phyloP scores from a whole-genome alignment of 2,113 vertebrate genomes.

The Cryptoleucopteryx plumbea region DNA sequence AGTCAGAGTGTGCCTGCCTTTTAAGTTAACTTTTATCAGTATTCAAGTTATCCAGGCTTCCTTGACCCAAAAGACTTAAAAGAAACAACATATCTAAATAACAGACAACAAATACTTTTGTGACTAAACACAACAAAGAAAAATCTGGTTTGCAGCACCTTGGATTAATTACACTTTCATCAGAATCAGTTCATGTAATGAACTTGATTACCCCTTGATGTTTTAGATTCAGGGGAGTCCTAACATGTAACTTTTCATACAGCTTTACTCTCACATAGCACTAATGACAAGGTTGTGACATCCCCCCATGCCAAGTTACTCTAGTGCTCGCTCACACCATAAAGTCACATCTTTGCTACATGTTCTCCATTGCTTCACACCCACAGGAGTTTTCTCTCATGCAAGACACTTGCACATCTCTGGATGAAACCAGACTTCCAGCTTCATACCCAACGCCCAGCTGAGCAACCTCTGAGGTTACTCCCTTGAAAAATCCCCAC shows the following conservation, averaged over 20 bases:
- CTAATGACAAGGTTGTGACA: neutral
- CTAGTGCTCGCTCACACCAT: neutral
- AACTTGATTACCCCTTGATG: neutral
- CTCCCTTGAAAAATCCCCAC: neutral
- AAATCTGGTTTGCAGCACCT: neutral
- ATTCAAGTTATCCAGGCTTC: neutral
- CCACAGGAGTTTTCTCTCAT: neutral
- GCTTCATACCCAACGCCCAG: neutral
- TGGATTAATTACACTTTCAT: neutral
- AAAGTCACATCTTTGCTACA: neutral
- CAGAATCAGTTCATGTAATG: neutral
- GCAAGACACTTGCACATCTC: neutral
- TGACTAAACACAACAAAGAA: neutral
- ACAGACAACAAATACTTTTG: neutral
- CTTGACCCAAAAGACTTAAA: neutral
- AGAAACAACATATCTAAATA: neutral
- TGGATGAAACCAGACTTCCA: neutral
- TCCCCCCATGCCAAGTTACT: fast-evolving
- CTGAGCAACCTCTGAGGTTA: neutral
- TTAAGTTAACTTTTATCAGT: neutral
- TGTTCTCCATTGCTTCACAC: neutral
- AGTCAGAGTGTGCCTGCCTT: neutral
- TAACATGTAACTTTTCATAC: neutral
- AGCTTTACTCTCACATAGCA: neutral
- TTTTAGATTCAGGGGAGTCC: neutral